Evolutionary conservation across 1,140 invertebrate genomes (phyloP), one percentile per base, ranked within the genome.

Genomic region (Idris sp.): DNA sequence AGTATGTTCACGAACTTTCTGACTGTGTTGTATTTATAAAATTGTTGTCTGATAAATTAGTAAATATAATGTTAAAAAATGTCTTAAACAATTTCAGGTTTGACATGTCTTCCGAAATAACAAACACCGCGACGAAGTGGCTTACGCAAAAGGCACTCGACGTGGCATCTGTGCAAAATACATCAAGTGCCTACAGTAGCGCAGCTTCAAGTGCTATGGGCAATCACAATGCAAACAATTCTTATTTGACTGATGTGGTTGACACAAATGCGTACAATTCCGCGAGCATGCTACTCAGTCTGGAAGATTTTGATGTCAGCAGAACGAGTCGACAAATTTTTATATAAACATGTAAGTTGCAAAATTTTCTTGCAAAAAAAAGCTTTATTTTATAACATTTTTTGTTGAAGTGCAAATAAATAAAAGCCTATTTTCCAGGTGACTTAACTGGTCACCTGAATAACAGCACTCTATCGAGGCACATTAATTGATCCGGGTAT

Each of bases 231-330:
- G 73, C 78, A 5, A 84, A 84, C 49, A 83, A 75, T 59, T 71
- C 81, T 38, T 87, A 85, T 65, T 74, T 84, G 31, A 72, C 77
- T 10, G 83, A 87, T 48, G 72, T 82, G 14, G 78, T 80, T 59
- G 79, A 83, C 64, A 74, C 80, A 6, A 81, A 81, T 44, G 79
- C 73, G 4, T 26, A 85, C 7, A 84, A 85, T 51, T 88, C 86
- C 8, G 86, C 84, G 7, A 86, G 84, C 61, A 85, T 86, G 77
- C 22, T 88, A 22, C 76, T 88, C 8, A 86, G 79, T 49, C 68
- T 87, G 48, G 86, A 87, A 68, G 86, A 88, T 54, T 87, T 88
- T 18, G 85, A 88, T 53, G 78, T 88, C 18, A 88, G 86, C 74
- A 79, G 82, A 36, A 80, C 85, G 4, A 87, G 85, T 59, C 84